These are phyloP conservation scores for Coranthus polyacanthus DNA, from an alignment of 2,797 vertebrate genomes.

Conservation along the genomic window DNA sequence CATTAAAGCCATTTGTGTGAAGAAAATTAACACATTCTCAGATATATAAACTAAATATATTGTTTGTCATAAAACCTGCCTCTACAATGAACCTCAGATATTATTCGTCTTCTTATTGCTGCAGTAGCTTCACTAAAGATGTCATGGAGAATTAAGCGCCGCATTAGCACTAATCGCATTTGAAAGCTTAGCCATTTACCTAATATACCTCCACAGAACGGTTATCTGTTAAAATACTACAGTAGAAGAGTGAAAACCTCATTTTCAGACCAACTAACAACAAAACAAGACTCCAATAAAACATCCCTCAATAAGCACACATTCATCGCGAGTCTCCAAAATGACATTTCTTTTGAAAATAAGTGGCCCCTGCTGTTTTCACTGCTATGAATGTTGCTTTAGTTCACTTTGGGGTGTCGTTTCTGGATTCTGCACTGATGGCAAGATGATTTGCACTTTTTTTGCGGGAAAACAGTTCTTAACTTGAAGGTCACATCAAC, in stretches of 20 bases:
- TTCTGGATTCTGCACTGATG: conserved; percentile 7
- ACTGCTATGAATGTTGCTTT: conserved; percentile 4
- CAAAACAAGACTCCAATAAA: conserved; percentile 10
- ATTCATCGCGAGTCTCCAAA: background rate
- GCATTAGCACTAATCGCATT: conserved; percentile 3
- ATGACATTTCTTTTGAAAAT: conserved; percentile 14
- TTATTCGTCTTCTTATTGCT: background rate
- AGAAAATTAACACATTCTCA: no score
- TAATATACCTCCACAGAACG: background rate
- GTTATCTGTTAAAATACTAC: background rate
- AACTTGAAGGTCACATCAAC: conserved; percentile 1
- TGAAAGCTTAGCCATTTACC: background rate
- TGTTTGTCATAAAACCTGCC: conserved; percentile 11
- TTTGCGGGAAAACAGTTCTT: background rate
- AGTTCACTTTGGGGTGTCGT: conserved; percentile 12
- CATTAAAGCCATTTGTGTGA: conserved; percentile 15
- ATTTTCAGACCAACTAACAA: conserved; percentile 11
- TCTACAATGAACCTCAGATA: conserved; percentile 2
- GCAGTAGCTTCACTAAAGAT: background rate
- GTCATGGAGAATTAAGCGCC: conserved; percentile 14
- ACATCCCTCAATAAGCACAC: no score
- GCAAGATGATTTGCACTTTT: background rate
- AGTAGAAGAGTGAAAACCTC: background rate
- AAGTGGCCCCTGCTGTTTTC: conserved; percentile 13
- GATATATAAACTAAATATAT: conserved; percentile 8